Evolutionary conservation across 2,797 vertebrate genomes (phyloP).

Genomic region (Mormyrus hasselquistii): DNA sequence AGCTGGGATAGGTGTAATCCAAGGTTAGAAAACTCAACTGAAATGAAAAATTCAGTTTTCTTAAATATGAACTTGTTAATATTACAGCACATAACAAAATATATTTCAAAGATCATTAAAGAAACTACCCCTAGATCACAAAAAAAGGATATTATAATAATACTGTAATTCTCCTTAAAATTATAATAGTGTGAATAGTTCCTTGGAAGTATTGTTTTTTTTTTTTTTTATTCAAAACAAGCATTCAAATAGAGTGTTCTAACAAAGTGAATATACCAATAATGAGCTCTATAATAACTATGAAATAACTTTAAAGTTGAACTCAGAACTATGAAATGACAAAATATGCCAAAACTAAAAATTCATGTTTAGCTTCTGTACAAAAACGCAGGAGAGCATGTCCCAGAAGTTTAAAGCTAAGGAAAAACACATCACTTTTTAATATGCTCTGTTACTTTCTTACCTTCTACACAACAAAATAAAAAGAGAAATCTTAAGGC

Average conservation of each 20-base stretch:
- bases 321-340: background rate
- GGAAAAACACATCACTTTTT: conserved; percentile 44
- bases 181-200: background rate
- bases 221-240: background rate
- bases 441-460: conserved; percentile 39
- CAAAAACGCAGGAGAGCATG: background rate
- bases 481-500: conserved; percentile 54
- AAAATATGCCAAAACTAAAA: conserved; percentile 14
- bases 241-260: background rate
- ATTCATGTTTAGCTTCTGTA: background rate
- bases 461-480: conserved; percentile 52
- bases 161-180: background rate
- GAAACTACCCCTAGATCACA: background rate
- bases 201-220: background rate
- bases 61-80: background rate
- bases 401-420: background rate
- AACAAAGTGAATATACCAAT: background rate
- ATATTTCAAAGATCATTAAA: background rate
- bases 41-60: too few relatives aligned
- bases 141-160: background rate
- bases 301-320: background rate
- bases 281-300: background rate
- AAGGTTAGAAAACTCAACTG: background rate
- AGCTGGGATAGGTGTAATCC: background rate
- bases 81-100: background rate